Percentiles rank a stretch among this genome's conserved stretches.
Conservation (phyloP, 1,140 invertebrate species). For the Eriosoma lanigerum region DNA sequence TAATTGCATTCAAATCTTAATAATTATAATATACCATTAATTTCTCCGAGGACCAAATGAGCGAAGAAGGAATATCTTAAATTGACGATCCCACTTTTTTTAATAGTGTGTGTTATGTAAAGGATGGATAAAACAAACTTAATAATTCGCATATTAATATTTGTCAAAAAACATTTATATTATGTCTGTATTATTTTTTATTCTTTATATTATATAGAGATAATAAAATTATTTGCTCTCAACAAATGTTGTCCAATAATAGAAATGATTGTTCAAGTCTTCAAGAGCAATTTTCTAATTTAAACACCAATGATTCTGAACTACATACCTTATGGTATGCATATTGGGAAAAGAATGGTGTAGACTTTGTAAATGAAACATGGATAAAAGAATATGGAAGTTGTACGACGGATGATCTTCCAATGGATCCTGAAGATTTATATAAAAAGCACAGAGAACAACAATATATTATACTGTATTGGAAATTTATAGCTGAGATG, state of each 20-base stretch:
- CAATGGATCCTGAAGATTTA: background rate
- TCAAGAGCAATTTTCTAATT: background rate
- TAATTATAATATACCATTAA: no score
- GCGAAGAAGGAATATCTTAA: no score
- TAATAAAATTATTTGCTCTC: background rate
- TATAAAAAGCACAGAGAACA: constrained; percentile 13
- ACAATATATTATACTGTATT: constrained; percentile 32
- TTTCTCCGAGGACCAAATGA: no score
- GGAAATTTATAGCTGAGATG: constrained; percentile 17
- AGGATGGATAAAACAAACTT: no score
- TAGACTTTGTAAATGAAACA: constrained; percentile 28
- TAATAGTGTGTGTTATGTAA: no score
- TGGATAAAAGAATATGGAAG: constrained; percentile 29
- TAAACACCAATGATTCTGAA: constrained; percentile 3
- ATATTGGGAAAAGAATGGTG: constrained; percentile 36
- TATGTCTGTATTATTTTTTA: no score
- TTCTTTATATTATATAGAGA: no score
- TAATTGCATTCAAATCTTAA: no score
- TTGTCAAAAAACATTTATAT: no score
- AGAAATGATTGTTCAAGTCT: background rate
- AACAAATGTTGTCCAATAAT: background rate
- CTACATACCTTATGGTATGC: constrained; percentile 18
- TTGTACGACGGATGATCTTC: background rate
- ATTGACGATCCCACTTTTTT: no score
- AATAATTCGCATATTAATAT: no score